Evolutionary conservation across 2,888 invertebrate species (phyloP), one percentile per base, ranked within the genome.

Genomic region (Pandemis cinnamomeana): DNA sequence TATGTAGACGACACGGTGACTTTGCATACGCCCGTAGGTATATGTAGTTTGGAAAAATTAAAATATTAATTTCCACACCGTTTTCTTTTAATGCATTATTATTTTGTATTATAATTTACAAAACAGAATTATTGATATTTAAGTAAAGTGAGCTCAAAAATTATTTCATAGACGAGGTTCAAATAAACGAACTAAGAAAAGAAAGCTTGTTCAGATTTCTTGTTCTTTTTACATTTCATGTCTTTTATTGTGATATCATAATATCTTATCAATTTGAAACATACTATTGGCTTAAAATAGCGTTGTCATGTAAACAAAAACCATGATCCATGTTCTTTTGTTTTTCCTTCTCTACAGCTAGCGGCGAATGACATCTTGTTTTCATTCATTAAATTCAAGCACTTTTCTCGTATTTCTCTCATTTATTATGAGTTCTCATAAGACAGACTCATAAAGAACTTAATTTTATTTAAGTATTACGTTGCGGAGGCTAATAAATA

Each of bases 361-460:
- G 27, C 7, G 42, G 42, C n/a, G 42, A 61, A n/a, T 27, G 42
- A 7, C 58, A 61, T 2, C 41, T 61, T 61, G n/a, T 61, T 61
- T 61, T n/a, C 42, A 1, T 61, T 61, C 13, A 61, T n/a, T 7
- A 42, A 61, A n/a, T 61, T 61, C 61, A 42, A 41, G 61, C 36
- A n/a, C 13, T 61, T n/a, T 13, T 61, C n/a, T 42, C 20, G 8
- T 6, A 15, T 42, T 41, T 61, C 7, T n/a, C 2, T 5, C 13
- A 13, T 60, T 60, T 60, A 60, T 60, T 27, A 41, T n/a, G 58
- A 15, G 5, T 53, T 53, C 7, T 20, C 8, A 15, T 15, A 20
- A 8, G 2, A 7, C 15, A 6, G 2, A 13, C n/a, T 61, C 6
- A 42, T n/a, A n/a, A 7, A n/a, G 61, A 10, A 42, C n/a, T 42